Evolutionary conservation across 2,797 vertebrate genomes (phyloP).

Genomic region (Decapterus maruadsi): DNA sequence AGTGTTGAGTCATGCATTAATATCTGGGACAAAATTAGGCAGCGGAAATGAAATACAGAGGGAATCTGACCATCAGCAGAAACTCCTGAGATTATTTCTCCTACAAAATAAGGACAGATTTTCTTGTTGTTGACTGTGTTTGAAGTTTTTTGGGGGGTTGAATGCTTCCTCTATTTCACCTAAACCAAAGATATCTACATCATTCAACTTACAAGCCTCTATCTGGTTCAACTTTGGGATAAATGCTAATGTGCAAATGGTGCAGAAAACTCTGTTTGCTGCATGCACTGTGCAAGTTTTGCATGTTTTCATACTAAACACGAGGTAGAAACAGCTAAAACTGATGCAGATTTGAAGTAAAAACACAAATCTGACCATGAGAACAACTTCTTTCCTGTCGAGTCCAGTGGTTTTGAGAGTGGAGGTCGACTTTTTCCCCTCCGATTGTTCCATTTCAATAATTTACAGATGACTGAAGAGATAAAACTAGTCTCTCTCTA

Average conservation of each 20-base stretch:
- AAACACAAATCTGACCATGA: too few species aligned
- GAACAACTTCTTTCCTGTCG: too few species aligned
- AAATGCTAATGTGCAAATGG: neutral
- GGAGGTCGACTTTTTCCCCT: neutral
- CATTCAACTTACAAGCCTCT: too few species aligned
- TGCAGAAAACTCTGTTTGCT: too few species aligned
- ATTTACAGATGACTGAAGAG: neutral
- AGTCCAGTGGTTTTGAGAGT: too few species aligned
- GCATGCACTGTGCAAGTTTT: neutral
- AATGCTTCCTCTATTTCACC: neutral
- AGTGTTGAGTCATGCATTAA: slow-evolving; percentile 34
- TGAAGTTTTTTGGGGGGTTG: neutral
- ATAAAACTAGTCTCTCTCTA: neutral
- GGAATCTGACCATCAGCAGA: neutral
- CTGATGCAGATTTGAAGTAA: too few species aligned
- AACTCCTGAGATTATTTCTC: neutral
- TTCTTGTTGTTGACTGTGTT: neutral
- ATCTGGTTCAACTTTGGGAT: too few species aligned
- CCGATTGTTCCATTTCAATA: too few species aligned
- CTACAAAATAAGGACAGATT: neutral
- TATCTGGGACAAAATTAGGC: neutral
- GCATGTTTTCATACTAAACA: neutral
- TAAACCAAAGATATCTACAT: neutral
- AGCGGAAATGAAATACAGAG: neutral
- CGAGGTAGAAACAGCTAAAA: too few species aligned